Conservation (phyloP, 1,140 invertebrate species). For the Parasteatoda tepidariorum region DNA sequence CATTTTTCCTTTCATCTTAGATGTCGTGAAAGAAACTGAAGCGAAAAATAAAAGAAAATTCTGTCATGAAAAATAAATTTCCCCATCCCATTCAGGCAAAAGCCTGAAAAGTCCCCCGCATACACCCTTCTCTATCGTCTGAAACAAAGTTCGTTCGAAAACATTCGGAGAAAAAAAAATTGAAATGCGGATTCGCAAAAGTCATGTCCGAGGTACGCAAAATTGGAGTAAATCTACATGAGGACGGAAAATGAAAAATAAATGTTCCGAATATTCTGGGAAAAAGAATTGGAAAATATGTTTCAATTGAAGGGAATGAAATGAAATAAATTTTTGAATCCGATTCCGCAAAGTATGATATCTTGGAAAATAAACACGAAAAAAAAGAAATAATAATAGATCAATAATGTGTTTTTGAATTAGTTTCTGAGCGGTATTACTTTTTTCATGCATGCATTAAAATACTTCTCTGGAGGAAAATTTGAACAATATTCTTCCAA, state of each 20-base stretch:
- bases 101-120: not conserved
- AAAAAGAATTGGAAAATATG: slow-evolving; percentile 16
- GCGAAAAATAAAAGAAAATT: not conserved
- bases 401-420: not conserved
- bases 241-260: not conserved
- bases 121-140: not conserved
- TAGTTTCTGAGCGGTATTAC: not conserved
- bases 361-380: not conserved
- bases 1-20: not conserved
- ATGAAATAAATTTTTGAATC: not conserved
- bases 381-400: slow-evolving; percentile 25
- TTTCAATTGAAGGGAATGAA: not conserved
- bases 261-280: not conserved
- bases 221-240: slow-evolving; percentile 34
- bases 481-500: not conserved
- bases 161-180: not conserved
- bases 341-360: not conserved
- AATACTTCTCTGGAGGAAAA: not conserved
- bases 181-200: not conserved
- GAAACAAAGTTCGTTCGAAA: not conserved
- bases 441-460: not conserved
- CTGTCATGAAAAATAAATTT: slow-evolving; percentile 33
- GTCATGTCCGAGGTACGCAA: not conserved
- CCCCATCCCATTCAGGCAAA: not conserved
- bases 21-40: not conserved